Base-by-base conservation (phyloP, 2,888 invertebrate genomes). In the Athrips mouffetella region DNA sequence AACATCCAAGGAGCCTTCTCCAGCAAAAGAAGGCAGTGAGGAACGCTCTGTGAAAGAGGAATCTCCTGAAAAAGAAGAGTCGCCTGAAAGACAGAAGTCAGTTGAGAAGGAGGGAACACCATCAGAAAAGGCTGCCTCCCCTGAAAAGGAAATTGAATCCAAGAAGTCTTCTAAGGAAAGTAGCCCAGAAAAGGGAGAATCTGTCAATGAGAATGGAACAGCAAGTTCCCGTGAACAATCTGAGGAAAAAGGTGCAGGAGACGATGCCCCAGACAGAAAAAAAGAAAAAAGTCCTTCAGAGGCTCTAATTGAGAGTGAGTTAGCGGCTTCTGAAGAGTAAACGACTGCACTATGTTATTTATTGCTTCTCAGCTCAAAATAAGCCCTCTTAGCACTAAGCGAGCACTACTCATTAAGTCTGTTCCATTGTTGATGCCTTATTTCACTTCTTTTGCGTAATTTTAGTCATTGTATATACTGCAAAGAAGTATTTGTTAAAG, bases 281-380 rank as follows among this genome's bases (percentile, higher is more conserved):
- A 79, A 76, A 53, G 80, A 80, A 15, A 75, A 80, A 18, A 75
- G 77, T 52, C 74, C 79, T 4, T 87, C 89, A 0, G 82, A 83
- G 57, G 73, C 79, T 55, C 73, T 89, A 49, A 86, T 89, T 56
- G 67, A 80, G 58, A 89, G 76, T 58, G 89, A 89, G 66, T 70
- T 84, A 63, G 67, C 70, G 1, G 79, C 77, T 13, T 71, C 83
- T 25, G 69, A 74, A 49, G 83, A 87, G 63, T 87, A 81, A 80
- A 58, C 7, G 40, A 48, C 45, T 50, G 69, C 55, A 65, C 51
- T 45, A 27, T 21, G 39, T 35, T 57, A n/a, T n/a, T n/a, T n/a
- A 62, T 59, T 70, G 76, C 80, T 78, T 81, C 66, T 73, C 80
- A 83, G 86, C 86, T 87, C 87, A 85, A 85, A 80, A 70, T 70